Percentiles rank a stretch among this genome's conserved stretches.
phyloP scores from a whole-genome alignment of 2,888 invertebrate genomes.

The Dicycla oo region DNA sequence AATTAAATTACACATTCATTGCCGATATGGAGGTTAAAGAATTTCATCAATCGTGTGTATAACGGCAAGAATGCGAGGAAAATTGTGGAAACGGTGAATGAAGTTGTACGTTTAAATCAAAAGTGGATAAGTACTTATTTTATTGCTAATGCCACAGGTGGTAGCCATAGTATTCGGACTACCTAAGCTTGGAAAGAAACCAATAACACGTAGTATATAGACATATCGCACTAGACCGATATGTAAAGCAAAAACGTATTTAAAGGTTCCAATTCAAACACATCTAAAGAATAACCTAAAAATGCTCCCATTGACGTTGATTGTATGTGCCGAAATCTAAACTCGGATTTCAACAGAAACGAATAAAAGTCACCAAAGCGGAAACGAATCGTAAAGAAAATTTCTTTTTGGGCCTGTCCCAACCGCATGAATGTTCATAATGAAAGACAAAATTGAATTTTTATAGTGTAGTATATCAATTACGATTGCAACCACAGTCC shows the following conservation, averaged over 20 bases:
- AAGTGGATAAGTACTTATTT: constrained; percentile 2
- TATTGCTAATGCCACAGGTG: constrained; percentile 12
- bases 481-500: constrained; percentile 64
- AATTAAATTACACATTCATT: constrained; percentile 19
- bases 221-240: neutral
- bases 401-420: constrained; percentile 51
- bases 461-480: constrained; percentile 63
- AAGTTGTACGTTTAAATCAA: constrained; percentile 35
- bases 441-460: constrained; percentile 63
- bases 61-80: constrained; percentile 31
- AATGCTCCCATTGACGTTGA: neutral
- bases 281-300: neutral
- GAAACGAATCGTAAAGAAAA: constrained; percentile 55
- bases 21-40: constrained; percentile 9
- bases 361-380: constrained; percentile 47
- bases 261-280: neutral
- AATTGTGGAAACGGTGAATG: constrained; percentile 36
- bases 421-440: constrained; percentile 56
- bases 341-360: constrained; percentile 27
- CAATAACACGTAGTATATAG: neutral
- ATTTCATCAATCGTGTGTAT: constrained; percentile 8
- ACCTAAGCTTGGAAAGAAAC: neutral
- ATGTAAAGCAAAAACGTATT: neutral
- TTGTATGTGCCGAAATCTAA: constrained; percentile 14
- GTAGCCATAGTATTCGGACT: neutral